phyloP scores from a whole-genome alignment of 2,797 vertebrate genomes.

The Alcedo quadribrachys region DNA sequence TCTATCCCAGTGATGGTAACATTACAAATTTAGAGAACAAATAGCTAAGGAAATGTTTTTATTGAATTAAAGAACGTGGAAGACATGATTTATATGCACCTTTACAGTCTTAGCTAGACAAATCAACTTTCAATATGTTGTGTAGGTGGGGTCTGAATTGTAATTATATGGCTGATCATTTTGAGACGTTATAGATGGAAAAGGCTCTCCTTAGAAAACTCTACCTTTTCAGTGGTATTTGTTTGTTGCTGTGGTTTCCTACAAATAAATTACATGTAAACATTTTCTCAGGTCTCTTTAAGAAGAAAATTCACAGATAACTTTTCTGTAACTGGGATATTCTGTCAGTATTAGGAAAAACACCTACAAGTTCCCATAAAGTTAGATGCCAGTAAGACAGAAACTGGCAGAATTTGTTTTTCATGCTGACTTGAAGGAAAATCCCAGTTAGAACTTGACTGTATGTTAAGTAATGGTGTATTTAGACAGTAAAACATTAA shows the following conservation, averaged over 20 bases:
- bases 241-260: background rate
- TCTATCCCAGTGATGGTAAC: background rate
- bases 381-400: background rate
- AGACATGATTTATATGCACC: background rate
- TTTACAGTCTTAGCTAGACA: background rate
- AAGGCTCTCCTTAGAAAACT: background rate
- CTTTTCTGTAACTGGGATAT: background rate
- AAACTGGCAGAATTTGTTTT: background rate
- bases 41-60: background rate
- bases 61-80: background rate
- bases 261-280: background rate
- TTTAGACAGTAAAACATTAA: background rate
- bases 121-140: constrained; percentile 26
- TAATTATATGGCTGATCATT: background rate
- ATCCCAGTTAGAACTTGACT: background rate
- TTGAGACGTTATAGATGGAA: background rate
- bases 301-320: background rate
- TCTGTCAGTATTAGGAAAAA: background rate
- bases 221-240: background rate
- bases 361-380: background rate
- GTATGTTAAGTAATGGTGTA: background rate
- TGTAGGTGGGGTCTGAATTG: background rate
- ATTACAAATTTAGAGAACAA: background rate
- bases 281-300: background rate
- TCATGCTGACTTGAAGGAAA: background rate